Base-by-base conservation (phyloP, 53 echinoderm and acorn worm species). In the Echinarachnius parma region DNA sequence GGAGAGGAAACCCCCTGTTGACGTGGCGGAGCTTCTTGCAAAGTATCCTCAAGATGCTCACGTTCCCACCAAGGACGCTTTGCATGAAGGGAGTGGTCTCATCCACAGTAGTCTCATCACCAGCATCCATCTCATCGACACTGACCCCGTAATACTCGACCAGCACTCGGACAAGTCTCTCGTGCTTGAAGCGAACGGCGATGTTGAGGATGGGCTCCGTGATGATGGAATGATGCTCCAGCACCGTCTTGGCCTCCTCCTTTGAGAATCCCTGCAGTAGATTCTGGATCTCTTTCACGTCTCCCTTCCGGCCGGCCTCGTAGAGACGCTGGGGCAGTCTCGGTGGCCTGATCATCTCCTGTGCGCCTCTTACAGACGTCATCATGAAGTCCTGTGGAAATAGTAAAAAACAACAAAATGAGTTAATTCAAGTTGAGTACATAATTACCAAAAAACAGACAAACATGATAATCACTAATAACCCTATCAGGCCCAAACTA, bases 161-260 rank as follows among this genome's bases (percentile, higher is more conserved):
- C 32, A 68, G 52, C 19, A 33, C 52, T 11, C 68, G 28, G 9
- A 68, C 68, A 14, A 68, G 30, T 9, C 50, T 48, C 31, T 50
- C 68, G 9, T 50, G 68, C 21, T 50, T 68, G 68, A 68, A 68
- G 2, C 35, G 68, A 5, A 68, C 68, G 30, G 68, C 68, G 33
- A 68, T 48, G n/a, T 48, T 68, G 29, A 68, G 68, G 31, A 50
- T 21, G 3, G 68, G 49, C 21, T 68, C 68, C 11, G 31, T 31
- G 9, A 50, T 30, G 21, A 68, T 31, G 52, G 49, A 48, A 14
- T 50, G 28, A 19, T 50, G 52, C 33, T 68, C 68, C 33, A 68
- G 20, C 15, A 50, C 31, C 21, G 4, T 48, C 34, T 31, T 28
- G 4, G 68, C 68, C 30, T 68, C 32, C 32, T 31, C 21, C 21